These are phyloP conservation scores for Orchesella flavescens DNA, from an alignment of 2,888 invertebrate genomes.

Conservation along the genomic window DNA sequence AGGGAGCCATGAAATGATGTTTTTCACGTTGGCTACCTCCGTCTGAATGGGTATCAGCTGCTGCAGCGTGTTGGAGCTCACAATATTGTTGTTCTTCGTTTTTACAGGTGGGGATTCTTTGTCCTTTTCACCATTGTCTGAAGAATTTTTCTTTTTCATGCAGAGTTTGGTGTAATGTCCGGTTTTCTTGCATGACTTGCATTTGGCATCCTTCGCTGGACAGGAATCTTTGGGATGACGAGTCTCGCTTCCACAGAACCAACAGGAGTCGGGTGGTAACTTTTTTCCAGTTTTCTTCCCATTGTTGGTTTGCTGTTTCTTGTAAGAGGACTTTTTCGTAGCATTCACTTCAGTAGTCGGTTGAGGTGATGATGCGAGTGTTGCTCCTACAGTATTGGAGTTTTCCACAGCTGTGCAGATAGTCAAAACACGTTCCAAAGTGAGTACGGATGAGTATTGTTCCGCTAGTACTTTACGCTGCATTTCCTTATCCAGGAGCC, in stretches of 20 bases:
- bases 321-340: background rate
- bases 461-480: constrained; percentile 28
- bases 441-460: background rate
- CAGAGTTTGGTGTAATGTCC: constrained; percentile 8
- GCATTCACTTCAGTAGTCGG: background rate
- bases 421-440: constrained; percentile 17
- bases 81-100: background rate
- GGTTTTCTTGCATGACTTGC: background rate
- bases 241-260: no score
- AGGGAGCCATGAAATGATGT: background rate
- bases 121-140: no score
- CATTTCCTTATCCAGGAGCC: constrained; percentile 28
- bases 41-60: background rate
- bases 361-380: background rate
- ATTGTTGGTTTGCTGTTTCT: background rate
- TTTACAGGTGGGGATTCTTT: background rate
- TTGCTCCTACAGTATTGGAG: background rate
- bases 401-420: constrained; percentile 17
- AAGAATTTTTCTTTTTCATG: no score
- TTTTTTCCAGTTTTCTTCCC: no score
- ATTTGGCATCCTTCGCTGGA: background rate
- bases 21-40: background rate
- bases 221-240: background rate
- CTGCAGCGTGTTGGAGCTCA: background rate
- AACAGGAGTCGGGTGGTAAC: no score